These are phyloP conservation scores for Morus bassanus DNA, from an alignment of 2,797 vertebrate species.

Conservation along the genomic window DNA sequence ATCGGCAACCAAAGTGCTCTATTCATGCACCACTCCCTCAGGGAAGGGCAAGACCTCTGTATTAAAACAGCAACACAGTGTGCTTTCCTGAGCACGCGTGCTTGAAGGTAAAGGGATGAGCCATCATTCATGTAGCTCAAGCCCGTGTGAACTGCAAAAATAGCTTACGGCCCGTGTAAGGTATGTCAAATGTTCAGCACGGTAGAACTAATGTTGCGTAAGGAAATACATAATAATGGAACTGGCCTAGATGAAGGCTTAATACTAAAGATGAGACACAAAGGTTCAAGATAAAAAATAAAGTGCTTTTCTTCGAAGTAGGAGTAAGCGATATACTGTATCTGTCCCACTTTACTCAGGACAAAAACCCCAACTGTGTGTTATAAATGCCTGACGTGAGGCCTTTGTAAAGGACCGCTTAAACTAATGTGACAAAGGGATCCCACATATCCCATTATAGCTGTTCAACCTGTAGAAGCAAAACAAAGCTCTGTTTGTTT, in stretches of 20 bases:
- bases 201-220: neutral
- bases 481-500: neutral
- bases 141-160: neutral
- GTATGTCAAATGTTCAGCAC: neutral
- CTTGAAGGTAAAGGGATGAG: constrained; percentile 5
- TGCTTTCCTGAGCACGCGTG: neutral
- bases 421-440: neutral
- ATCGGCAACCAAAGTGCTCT: neutral
- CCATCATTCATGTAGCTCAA: neutral
- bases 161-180: neutral
- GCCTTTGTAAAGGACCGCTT: neutral
- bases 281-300: neutral
- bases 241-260: neutral
- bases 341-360: neutral
- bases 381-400: neutral
- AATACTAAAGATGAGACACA: neutral
- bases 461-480: neutral
- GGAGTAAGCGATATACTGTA: neutral
- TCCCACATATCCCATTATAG: neutral
- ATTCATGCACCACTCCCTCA: neutral
- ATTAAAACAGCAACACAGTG: neutral
- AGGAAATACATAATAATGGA: neutral
- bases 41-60: neutral
- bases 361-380: neutral
- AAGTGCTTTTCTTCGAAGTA: neutral